Conservation (phyloP, 2,113 vertebrate species). For the Colaptes auratus region DNA sequence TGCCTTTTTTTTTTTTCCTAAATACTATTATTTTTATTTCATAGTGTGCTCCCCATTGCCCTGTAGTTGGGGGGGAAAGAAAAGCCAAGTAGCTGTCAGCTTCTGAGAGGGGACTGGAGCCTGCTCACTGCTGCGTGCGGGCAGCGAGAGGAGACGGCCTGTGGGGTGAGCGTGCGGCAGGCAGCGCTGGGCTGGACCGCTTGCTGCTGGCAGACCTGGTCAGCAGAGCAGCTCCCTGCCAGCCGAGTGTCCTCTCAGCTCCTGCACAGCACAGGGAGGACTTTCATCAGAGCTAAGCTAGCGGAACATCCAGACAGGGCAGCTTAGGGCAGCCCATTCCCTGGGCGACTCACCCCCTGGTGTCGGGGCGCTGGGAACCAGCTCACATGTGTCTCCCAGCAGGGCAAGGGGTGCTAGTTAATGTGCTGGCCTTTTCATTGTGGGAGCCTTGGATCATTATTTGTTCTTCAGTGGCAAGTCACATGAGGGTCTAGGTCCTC, state of each 20-base stretch:
- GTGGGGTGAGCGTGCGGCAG: not conserved
- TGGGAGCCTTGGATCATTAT: not conserved
- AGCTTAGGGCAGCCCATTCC: not conserved
- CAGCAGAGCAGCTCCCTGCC: not conserved
- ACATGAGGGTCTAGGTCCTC: not conserved
- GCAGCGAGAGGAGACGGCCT: not conserved
- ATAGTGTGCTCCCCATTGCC: not conserved
- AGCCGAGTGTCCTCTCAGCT: not conserved
- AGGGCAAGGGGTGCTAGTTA: not conserved
- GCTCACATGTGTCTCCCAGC: not conserved
- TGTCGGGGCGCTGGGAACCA: not conserved
- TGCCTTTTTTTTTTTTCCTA: not conserved
- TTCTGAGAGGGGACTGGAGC: not conserved
- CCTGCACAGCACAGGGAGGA: not conserved
- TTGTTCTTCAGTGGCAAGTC: not conserved
- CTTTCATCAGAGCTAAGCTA: not conserved
- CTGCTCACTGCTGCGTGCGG: not conserved
- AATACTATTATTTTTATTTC: not conserved
- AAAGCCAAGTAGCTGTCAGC: conserved; percentile 9
- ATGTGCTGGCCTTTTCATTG: not conserved
- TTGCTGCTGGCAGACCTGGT: not conserved
- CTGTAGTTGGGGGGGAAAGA: not conserved
- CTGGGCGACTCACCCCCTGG: not conserved
- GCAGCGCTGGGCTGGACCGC: not conserved
- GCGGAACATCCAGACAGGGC: not conserved